phyloP scores from a whole-genome alignment of 2,888 invertebrate genomes.

The Calephelis perditalis region DNA sequence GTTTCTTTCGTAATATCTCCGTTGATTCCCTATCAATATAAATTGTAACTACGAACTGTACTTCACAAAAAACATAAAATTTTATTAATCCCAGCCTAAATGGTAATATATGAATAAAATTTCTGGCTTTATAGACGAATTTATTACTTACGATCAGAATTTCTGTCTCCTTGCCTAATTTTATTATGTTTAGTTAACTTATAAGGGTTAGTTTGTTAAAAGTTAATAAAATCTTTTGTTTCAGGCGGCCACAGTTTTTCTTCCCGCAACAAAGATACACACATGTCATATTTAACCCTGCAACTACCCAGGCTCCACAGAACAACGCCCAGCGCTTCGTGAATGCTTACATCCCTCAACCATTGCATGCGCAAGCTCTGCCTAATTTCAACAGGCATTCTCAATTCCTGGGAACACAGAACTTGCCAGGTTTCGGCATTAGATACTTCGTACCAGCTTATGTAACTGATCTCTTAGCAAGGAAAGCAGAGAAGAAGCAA shows the following conservation, averaged over 20 bases:
- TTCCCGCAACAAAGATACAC: conserved; percentile 64
- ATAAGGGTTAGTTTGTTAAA: not conserved
- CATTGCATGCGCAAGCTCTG: conserved; percentile 38
- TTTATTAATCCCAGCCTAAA: too few species aligned
- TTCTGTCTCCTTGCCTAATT: too few species aligned
- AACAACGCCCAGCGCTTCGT: conserved; percentile 65
- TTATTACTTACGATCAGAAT: too few species aligned
- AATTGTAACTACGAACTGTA: too few species aligned
- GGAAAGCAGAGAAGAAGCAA: conserved; percentile 41
- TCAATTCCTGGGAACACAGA: conserved; percentile 58
- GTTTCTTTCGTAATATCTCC: too few species aligned
- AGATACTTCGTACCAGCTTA: conserved; percentile 61
- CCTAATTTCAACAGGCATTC: conserved; percentile 48
- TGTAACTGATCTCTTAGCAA: conserved; percentile 37
- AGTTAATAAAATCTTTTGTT: conserved; percentile 24
- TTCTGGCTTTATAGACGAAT: too few species aligned
- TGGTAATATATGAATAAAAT: too few species aligned
- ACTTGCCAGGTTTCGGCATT: conserved; percentile 58
- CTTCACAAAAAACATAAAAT: too few species aligned
- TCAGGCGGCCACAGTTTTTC: conserved; percentile 64
- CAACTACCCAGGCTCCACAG: conserved; percentile 35
- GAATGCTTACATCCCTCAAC: conserved; percentile 56
- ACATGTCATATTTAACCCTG: conserved; percentile 47
- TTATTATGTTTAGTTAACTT: too few species aligned
- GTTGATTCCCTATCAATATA: too few species aligned